Conservation (phyloP, 1,140 invertebrate species). For the Mactra quadrangularis region DNA sequence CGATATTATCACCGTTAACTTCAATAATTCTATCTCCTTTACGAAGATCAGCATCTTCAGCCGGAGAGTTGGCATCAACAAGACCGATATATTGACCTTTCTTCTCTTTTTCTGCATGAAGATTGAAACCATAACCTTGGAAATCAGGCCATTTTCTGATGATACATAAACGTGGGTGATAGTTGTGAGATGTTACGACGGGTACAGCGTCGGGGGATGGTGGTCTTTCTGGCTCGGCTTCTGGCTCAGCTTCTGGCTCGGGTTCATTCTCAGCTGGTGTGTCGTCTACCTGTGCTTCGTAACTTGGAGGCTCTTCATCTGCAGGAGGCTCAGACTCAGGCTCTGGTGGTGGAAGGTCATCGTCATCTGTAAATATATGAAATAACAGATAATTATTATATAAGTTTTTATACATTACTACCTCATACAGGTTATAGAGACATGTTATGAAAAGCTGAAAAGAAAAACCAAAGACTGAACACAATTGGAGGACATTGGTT, state of each 20-base stretch:
- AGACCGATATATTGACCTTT: conserved; percentile 98
- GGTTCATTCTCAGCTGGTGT: conserved; percentile 34
- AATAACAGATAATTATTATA: too few species aligned
- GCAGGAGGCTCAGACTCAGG: conserved; percentile 27
- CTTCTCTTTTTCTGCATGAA: conserved; percentile 97
- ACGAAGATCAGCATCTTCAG: conserved; percentile 93
- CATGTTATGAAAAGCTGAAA: too few species aligned
- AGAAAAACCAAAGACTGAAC: too few species aligned
- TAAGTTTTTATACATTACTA: too few species aligned
- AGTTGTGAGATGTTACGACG: conserved; percentile 40
- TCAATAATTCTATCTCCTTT: conserved; percentile 95
- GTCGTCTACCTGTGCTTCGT: conserved; percentile 25
- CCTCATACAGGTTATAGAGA: too few species aligned
- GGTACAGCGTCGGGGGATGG: conserved; percentile 36
- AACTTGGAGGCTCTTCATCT: conserved; percentile 55
- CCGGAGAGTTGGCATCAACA: conserved; percentile 96
- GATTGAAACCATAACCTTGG: conserved; percentile 99
- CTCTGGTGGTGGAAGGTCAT: conserved; percentile 13
- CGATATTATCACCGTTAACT: conserved; percentile 88
- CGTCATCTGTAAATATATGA: conserved; percentile 33
- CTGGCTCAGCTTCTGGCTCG: conserved; percentile 45
- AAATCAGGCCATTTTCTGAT: conserved; percentile 93
- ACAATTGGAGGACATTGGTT: too few species aligned
- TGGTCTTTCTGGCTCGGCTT: conserved; percentile 25
- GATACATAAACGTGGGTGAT: conserved; percentile 76